Percentiles rank a stretch among this genome's conserved stretches.
Evolutionary conservation across 2,113 vertebrate species (phyloP).

Genomic region (Tapirus terrestris): DNA sequence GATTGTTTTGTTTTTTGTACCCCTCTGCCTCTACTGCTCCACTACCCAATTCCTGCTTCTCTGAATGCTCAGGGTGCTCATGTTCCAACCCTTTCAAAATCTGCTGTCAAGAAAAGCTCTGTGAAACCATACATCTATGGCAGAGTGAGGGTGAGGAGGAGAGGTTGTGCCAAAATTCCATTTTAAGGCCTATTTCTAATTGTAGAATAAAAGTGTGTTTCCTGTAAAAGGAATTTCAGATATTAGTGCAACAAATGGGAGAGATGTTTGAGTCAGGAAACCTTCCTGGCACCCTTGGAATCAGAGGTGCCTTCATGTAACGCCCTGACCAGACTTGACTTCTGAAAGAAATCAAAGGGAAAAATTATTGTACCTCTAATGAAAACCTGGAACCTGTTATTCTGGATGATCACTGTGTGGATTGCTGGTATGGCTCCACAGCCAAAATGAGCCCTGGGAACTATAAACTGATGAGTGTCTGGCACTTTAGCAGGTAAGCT

Average conservation of each 20-base stretch:
- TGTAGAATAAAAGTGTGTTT: constrained; percentile 40
- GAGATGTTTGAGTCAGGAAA: constrained; percentile 5
- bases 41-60: neutral
- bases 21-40: neutral
- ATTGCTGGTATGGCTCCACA: neutral
- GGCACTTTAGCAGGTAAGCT: constrained; percentile 27
- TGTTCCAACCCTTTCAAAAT: neutral
- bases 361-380: neutral
- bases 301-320: constrained; percentile 30
- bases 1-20: neutral
- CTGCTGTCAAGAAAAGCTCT: neutral
- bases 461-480: constrained; percentile 23
- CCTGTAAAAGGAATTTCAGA: constrained; percentile 56
- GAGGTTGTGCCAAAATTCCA: neutral
- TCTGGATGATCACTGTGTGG: neutral
- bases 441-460: neutral
- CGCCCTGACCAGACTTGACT: constrained; percentile 11
- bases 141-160: neutral
- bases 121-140: neutral
- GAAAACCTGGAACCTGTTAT: constrained; percentile 33
- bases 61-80: neutral
- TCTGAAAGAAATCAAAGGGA: constrained; percentile 60
- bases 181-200: constrained; percentile 28
- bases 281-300: constrained; percentile 33
- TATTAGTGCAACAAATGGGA: constrained; percentile 42